phyloP scores from a whole-genome alignment of 2,888 invertebrate genomes.

The Empis stercorea region DNA sequence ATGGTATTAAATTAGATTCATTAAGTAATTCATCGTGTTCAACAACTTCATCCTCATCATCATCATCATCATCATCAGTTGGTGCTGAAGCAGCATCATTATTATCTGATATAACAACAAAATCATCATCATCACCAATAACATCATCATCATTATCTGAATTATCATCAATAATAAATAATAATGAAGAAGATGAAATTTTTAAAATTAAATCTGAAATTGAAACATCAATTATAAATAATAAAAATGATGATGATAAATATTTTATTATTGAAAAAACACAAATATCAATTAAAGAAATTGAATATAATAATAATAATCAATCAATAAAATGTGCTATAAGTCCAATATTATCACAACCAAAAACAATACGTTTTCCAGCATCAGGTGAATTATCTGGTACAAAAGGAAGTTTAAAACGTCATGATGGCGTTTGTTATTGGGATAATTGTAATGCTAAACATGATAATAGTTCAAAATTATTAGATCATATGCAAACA shows the following conservation, averaged over 20 bases:
- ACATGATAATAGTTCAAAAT: constrained; percentile 66
- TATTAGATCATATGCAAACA: constrained; percentile 77
- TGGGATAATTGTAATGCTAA: constrained; percentile 73
- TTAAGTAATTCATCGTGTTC: background rate
- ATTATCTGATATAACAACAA: constrained; percentile 10
- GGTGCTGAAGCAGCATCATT: background rate
- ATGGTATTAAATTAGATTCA: constrained; percentile 3
- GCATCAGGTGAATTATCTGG: constrained; percentile 36
- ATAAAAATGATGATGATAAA: background rate
- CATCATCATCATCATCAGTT: background rate
- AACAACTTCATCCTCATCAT: background rate
- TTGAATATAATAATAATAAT: constrained; percentile 10
- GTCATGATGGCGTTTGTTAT: constrained; percentile 48
- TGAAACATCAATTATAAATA: background rate
- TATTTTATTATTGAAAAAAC: too few species aligned
- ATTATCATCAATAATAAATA: background rate
- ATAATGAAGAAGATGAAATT: background rate
- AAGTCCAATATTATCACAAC: constrained; percentile 67
- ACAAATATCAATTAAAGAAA: constrained; percentile 3
- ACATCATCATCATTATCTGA: background rate
- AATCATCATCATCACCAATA: constrained; percentile 7
- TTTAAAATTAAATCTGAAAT: background rate
- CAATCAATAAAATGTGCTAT: constrained; percentile 36
- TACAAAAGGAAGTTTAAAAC: constrained; percentile 29
- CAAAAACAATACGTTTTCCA: constrained; percentile 71